Evolutionary conservation across 2,113 vertebrate species (phyloP), one percentile per base, ranked within the genome.

Genomic region (Pseudorectes ferrugineus): DNA sequence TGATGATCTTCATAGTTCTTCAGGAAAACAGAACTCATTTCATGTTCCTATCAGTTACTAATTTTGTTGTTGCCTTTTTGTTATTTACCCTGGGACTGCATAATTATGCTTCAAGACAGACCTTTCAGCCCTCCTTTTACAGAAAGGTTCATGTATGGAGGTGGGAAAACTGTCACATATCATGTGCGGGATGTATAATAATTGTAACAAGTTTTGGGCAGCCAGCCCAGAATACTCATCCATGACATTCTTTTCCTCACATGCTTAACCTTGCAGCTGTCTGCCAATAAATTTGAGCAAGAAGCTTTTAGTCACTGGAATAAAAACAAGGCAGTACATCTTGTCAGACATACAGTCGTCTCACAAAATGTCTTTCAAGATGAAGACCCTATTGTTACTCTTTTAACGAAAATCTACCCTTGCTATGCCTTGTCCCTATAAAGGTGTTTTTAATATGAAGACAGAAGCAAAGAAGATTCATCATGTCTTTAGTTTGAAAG

Each of bases 241-340:
- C 42, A 8, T 62, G 66, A 75, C 9, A 2, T 74, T 91, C 31
- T 91, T 78, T 16, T 82, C 33, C 54, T 91, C 65, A 51, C 70
- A 72, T 65, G 20, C 74, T 78, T 43, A 88, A 58, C 59, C 57
- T 81, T 89, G 62, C 80, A 95, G 80, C 77, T 95, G 85, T 87
- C 95, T 85, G 66, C 77, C 87, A 89, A 93, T 96, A 94, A 72
- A 92, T 72, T 78, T 81, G 81, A 78, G 24, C 52, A 70, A 82
- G 80, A 84, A 63, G 21, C 20, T 54, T 74, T 74, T 55, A 45
- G 57, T 75, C 45, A 82, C n/a, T 11, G 2, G n/a, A 36, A 48
- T 72, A 18, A 86, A 89, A 89, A 23, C 40, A 83, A 70, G 33
- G 31, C 42, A 75, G 8, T 61, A 49, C 11, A 35, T 88, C 57